Evolutionary conservation across 1,140 invertebrate species (phyloP), one percentile per base, ranked within the genome.

Genomic region (Drosophila saltans): DNA sequence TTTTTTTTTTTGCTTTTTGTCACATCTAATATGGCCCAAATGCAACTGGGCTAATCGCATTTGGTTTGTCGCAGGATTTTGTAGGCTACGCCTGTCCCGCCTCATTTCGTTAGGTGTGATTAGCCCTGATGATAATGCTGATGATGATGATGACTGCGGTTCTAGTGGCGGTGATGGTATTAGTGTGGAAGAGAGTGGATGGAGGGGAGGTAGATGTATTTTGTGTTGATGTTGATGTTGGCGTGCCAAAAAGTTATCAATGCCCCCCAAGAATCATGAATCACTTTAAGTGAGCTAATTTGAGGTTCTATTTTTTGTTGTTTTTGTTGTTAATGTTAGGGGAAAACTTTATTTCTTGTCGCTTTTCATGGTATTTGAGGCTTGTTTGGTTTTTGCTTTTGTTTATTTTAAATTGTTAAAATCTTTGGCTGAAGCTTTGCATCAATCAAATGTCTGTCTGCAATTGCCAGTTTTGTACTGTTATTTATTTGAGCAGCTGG

Each of bases 401-500:
- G 40, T 33, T 70, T 69, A 58, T 75, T 74, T 62, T 66, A 41
- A 56, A 60, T 66, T 57, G 69, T 71, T 33, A 10, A 10, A 64
- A 40, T 59, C 52, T 70, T 64, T 78, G 72, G 72, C 78, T 71
- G 80, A 79, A 79, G 69, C 75, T 72, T 69, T 77, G 82, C 82
- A 88, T 86, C 82, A 86, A 86, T 86, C 82, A 86, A 88, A 88
- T 88, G 83, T 86, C 83, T 70, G 74, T 77, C 36, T 72, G 41
- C 82, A 86, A 88, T 82, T 86, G 82, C 76, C 74, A 82, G 82
- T 88, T 30, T 88, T 78, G 45, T 52, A 88, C 88, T 86, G 79
- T 86, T 88, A 88, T 86, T 86, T 88, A 72, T 86, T 88, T 86
- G 76, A 86, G 76, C 82, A 86, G 83, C 82, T 86, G 82, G 69